Evolutionary conservation across 2,113 vertebrate species (phyloP), one percentile per base, ranked within the genome.

Genomic region (Muntiacus muntjak): DNA sequence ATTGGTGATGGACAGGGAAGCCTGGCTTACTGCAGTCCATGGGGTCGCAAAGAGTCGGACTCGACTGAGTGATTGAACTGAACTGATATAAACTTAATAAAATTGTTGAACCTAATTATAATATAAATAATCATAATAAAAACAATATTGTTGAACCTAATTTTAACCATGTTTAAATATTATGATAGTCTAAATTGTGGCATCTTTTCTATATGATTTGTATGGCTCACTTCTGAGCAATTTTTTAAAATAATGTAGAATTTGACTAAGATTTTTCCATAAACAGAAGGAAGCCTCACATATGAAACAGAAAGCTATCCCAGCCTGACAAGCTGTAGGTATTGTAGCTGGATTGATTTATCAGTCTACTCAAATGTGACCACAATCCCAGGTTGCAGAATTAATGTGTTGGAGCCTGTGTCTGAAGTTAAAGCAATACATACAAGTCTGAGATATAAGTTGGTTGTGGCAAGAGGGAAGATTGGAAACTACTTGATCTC

Each of bases 391-490:
- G 7, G 23, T 45, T 12, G 21, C 16, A 92, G 62, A 84, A 87
- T 57, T 79, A 60, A 78, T 19, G 36, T 33, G n/a, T 30, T 62
- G 5, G 14, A 91, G 55, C 4, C 30, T 60, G 13, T 83, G 33
- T 52, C 55, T 95, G 62, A 87, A 87, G 23, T 76, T 64, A 82
- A 87, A 78, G 60, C 19, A 74, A 54, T 85, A 57, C 8, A 81
- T 67, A 82, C 16, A 93, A 76, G 64, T 64, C 23, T 74, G 43
- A 95, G 8, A 36, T 89, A 78, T 50, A 92, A 92, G 71, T 45
- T 94, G n/a, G 58, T 62, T 96, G 45, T 86, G 83, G 33, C 64
- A 94, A 85, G 76, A 95, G 60, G 30, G 11, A 76, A 78, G n/a
- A 36, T 2, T 74, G 83, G 55, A 81, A 85, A 82, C 9, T 58